Evolutionary conservation across 2,888 invertebrate species (phyloP), one percentile per base, ranked within the genome.

Genomic region (Stenichneumon culpator): DNA sequence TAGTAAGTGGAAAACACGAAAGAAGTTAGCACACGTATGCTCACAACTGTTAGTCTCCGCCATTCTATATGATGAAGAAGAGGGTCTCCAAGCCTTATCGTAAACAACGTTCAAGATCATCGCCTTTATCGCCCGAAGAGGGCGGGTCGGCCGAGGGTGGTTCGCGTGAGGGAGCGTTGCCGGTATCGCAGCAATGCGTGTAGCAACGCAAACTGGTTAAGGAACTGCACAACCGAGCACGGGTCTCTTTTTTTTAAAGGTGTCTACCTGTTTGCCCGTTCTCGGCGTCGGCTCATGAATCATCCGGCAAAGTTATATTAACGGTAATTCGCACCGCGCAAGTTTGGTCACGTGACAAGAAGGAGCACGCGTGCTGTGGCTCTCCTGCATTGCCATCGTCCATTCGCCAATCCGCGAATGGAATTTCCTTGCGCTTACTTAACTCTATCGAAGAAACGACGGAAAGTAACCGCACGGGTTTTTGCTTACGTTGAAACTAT

Each of bases 301-400:
- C 91, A 90, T 88, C 88, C 79, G 69, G 79, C 87, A 88, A 92
- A 92, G 90, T 92, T 92, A 90, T 91, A 91, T 92, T 91, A 92
- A 92, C 91, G 90, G 89, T 89, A 91, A 89, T 90, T 92, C 90
- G 88, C 88, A 87, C 88, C 82, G 85, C 82, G 57, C 57, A 81
- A 81, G 73, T 54, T 63, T 60, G 28, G 22, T 25, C 63, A 22
- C 63, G 70, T 52, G 69, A 86, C 83, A 86, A 86, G 83, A 86
- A 86, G 79, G 52, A 63, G 28, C 32, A 14, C 60, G 77, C 79
- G 72, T 82, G 32, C 32, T 83, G 82, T 72, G 81, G 79, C 65
- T 67, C 75, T 79, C 9, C 54, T 5, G 32, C 67, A 28, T 39
- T 63, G 11, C 11, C 36, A n/a, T 3, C 25, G 74, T 6, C 14